Evolutionary conservation across 35 echinoderm and acorn worm species (phyloP).

Genomic region (Ophioderma brevispina): DNA sequence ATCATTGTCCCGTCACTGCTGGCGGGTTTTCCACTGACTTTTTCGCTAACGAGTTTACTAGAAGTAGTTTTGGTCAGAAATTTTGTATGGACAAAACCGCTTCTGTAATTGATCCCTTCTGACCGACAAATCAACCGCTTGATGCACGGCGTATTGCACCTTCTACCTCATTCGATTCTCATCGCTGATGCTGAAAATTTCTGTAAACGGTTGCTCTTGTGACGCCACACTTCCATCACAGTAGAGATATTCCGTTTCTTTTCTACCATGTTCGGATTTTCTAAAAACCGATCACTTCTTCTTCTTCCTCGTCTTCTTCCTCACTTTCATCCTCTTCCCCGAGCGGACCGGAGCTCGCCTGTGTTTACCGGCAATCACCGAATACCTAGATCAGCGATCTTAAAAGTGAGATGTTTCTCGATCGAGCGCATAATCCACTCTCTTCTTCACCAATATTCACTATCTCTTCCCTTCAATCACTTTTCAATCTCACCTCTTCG

Average conservation of each 20-base stretch:
- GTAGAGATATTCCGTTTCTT: conserved; percentile 12
- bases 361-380: no score
- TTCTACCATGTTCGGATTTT: conserved; percentile 62
- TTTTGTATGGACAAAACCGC: conserved; percentile 54
- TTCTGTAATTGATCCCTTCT: conserved; percentile 57
- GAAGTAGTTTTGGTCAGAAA: not conserved
- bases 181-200: conserved; percentile 40
- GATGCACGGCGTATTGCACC: conserved; percentile 29
- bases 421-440: no score
- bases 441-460: no score
- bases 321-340: conserved; percentile 43
- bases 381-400: no score
- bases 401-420: no score
- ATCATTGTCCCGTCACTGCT: conserved; percentile 6
- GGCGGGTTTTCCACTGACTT: conserved; percentile 3
- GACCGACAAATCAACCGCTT: not conserved
- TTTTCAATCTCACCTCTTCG: no score
- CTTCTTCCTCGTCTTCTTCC: conserved; percentile 16
- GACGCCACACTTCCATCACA: not conserved
- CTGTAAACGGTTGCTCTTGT: conserved; percentile 11
- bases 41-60: not conserved
- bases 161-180: conserved; percentile 51
- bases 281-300: conserved; percentile 75
- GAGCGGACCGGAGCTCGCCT: no score
- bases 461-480: no score